Evolutionary conservation across 2,888 invertebrate genomes (phyloP), one percentile per base, ranked within the genome.

Genomic region (Pandemis cinnamomeana): DNA sequence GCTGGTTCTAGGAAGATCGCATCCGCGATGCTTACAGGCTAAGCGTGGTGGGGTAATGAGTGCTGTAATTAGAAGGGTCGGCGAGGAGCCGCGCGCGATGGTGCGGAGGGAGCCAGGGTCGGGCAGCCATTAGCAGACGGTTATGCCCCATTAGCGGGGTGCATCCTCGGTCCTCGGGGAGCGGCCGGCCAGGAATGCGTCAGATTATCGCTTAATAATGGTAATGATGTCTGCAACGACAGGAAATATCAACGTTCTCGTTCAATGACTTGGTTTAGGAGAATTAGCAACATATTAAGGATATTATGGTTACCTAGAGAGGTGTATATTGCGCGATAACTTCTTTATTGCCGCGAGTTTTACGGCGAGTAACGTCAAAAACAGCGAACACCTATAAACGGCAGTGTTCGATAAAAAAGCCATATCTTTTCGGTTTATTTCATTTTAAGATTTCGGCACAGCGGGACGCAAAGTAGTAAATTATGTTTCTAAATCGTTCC

Each of bases 1-100:
- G 46, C 27, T 20, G 58, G 60, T 69, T 69, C 68, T 15, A 15
- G 27, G 64, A 64, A 48, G 27, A n/a, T n/a, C 27, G 64, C 64
- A 51, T 63, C 46, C 20, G 60, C 20, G 60, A 48, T 10, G 48
- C 11, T 42, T 27, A 48, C 68, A 48, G 36, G 60, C 48, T 61
- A 20, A 27, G 15, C 20, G 20, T 46, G 13, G 10, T 48, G 27
- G n/a, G 36, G 11, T 41, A 61, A 61, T 13, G 46, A 44, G 42
- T 15, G 55, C 2, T 13, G 67, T 42, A 67, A 67, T 64, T 66
- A 66, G 46, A 7, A 46, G 46, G 46, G 44, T 44, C 51, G 51
- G 6, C n/a, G 11, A 11, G 27, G 27, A 36, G 27, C 27, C 20
- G 20, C 20, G 15, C 4, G n/a, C 7, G 15, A n/a, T 10, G 55